Evolutionary conservation across 2,888 invertebrate genomes (phyloP).

Genomic region (Campoplex capitator): DNA sequence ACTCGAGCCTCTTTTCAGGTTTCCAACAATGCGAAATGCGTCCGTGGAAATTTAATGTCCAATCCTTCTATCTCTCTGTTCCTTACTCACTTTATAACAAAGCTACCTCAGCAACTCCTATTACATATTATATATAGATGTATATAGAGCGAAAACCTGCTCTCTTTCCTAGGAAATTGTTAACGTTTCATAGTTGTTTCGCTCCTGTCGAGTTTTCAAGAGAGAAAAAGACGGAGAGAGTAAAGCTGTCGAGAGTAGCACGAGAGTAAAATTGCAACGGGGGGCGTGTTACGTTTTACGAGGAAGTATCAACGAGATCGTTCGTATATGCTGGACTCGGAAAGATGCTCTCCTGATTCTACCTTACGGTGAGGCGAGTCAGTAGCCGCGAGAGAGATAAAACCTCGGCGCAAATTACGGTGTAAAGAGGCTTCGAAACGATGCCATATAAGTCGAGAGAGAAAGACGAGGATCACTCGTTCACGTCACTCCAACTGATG

Average conservation of each 20-base stretch:
- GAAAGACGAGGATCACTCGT: slow-evolving; percentile 42
- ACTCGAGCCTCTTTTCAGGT: not conserved
- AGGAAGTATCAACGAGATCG: slow-evolving; percentile 63
- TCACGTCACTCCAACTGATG: slow-evolving; percentile 33
- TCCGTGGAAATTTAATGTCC: slow-evolving; percentile 41
- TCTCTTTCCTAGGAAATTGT: slow-evolving; percentile 60
- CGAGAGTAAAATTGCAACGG: slow-evolving; percentile 56
- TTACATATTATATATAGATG: slow-evolving; percentile 5
- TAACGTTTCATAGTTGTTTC: slow-evolving; percentile 60
- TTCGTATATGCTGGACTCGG: slow-evolving; percentile 45
- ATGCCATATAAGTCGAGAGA: slow-evolving; percentile 62
- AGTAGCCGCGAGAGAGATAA: slow-evolving; percentile 24
- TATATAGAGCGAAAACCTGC: slow-evolving; percentile 5
- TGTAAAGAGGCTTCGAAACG: slow-evolving; percentile 62
- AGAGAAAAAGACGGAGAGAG: slow-evolving; percentile 21
- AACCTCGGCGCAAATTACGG: slow-evolving; percentile 65
- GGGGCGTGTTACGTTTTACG: slow-evolving; percentile 64
- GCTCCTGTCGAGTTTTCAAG: slow-evolving; percentile 4
- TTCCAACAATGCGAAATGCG: slow-evolving; percentile 38
- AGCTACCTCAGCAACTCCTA: slow-evolving; percentile 19
- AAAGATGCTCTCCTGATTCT: slow-evolving; percentile 34
- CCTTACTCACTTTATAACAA: not conserved
- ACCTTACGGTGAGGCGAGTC: slow-evolving; percentile 13
- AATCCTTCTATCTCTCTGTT: slow-evolving; percentile 6
- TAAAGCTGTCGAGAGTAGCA: slow-evolving; percentile 11